These are phyloP conservation scores for Formicarius rufipectus DNA, from an alignment of 2,113 vertebrate genomes.

Conservation along the genomic window DNA sequence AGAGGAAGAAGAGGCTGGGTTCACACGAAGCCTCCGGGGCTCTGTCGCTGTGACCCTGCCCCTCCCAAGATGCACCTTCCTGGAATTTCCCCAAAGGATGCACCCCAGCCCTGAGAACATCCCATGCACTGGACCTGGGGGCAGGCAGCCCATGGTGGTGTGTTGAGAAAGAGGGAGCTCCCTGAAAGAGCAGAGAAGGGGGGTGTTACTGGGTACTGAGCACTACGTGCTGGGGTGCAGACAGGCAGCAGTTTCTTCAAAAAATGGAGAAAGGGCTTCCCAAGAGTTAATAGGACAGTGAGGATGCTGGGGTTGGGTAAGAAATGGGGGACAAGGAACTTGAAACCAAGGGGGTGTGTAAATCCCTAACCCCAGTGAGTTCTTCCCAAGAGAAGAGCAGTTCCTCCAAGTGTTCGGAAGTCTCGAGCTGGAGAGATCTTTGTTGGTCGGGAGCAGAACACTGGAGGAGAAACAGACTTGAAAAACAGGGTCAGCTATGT, in stretches of 20 bases:
- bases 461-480: background rate
- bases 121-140: no score
- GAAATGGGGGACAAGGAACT: background rate
- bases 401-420: background rate
- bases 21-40: background rate
- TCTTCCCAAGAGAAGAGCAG: background rate
- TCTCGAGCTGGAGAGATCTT: background rate
- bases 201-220: background rate
- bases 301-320: background rate
- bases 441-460: background rate
- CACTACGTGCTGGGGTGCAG: rapidly evolving
- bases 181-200: background rate
- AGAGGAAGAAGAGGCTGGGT: background rate
- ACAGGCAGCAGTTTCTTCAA: background rate
- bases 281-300: background rate
- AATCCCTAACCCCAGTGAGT: background rate
- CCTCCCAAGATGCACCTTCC: background rate
- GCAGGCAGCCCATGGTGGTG: rapidly evolving
- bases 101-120: background rate
- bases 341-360: background rate
- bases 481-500: background rate
- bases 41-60: background rate
- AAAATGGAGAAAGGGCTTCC: background rate
- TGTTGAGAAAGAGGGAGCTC: background rate
- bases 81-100: background rate